Conservation (phyloP, 2,113 vertebrate species). For the Oriolus oriolus region DNA sequence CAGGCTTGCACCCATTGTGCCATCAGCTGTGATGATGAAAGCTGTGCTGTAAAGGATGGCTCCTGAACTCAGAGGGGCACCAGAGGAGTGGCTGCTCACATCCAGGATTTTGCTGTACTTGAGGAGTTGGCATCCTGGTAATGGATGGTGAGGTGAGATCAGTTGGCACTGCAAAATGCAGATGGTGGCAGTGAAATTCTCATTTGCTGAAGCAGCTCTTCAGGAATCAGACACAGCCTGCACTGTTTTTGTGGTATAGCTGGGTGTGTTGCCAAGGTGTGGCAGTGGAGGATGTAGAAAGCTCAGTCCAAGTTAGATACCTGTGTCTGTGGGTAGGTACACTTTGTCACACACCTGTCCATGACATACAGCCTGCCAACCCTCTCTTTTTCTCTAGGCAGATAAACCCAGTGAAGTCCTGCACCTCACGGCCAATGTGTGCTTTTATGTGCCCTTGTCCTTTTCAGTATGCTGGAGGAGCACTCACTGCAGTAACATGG, state of each 20-base stretch:
- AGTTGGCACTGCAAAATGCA: background rate
- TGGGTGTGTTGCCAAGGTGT: background rate
- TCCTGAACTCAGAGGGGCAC: background rate
- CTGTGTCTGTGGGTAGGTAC: background rate
- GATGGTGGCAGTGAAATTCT: background rate
- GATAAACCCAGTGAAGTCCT: background rate
- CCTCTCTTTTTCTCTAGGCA: background rate
- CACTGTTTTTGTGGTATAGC: fast-evolving
- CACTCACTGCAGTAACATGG: constrained; percentile 57
- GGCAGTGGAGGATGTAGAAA: background rate
- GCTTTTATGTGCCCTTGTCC: constrained; percentile 20
- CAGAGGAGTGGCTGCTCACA: fast-evolving
- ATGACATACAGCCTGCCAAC: fast-evolving
- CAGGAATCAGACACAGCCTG: background rate
- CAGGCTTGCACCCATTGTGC: background rate
- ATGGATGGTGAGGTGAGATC: background rate
- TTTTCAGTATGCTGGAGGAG: constrained; percentile 66
- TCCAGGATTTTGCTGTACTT: background rate
- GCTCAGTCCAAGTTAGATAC: background rate
- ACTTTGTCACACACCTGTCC: background rate
- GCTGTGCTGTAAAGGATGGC: background rate
- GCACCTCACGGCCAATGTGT: background rate
- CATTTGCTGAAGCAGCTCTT: background rate
- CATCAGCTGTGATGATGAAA: background rate
- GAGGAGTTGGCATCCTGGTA: background rate